These are phyloP conservation scores for Zoroaster sp. DNA, from an alignment of 53 echinoderm and acorn worm genomes.

Conservation along the genomic window DNA sequence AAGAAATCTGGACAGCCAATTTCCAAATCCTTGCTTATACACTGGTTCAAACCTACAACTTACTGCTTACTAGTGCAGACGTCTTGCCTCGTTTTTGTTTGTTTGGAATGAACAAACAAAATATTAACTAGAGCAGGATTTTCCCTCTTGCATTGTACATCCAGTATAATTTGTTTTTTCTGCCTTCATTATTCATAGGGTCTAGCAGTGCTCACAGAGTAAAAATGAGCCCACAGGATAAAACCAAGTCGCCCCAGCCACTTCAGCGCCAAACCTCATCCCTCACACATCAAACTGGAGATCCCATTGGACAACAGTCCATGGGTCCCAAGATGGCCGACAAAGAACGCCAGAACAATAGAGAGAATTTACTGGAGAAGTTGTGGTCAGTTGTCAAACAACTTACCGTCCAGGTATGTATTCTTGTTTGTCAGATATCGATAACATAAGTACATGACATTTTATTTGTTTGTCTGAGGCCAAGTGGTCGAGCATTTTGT, in stretches of 20 bases:
- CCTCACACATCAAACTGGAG: neutral
- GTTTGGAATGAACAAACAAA: no score
- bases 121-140: no score
- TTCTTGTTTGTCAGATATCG: neutral
- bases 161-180: neutral
- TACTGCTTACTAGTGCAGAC: no score
- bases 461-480: no score
- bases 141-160: no score
- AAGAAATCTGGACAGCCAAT: no score
- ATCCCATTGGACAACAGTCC: neutral
- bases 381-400: slow-evolving; percentile 56
- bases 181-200: neutral
- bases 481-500: no score
- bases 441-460: no score
- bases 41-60: no score
- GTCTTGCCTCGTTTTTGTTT: no score
- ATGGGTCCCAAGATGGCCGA: neutral
- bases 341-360: neutral
- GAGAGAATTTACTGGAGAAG: slow-evolving; percentile 23
- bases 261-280: neutral
- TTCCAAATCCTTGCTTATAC: no score
- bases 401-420: slow-evolving; percentile 37
- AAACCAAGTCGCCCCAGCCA: neutral
- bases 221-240: slow-evolving; percentile 1
- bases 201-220: slow-evolving; percentile 38